Percentiles rank a stretch among this genome's conserved stretches.
Evolutionary conservation across 1,140 invertebrate species (phyloP).

Genomic region (Brachionus angularis): DNA sequence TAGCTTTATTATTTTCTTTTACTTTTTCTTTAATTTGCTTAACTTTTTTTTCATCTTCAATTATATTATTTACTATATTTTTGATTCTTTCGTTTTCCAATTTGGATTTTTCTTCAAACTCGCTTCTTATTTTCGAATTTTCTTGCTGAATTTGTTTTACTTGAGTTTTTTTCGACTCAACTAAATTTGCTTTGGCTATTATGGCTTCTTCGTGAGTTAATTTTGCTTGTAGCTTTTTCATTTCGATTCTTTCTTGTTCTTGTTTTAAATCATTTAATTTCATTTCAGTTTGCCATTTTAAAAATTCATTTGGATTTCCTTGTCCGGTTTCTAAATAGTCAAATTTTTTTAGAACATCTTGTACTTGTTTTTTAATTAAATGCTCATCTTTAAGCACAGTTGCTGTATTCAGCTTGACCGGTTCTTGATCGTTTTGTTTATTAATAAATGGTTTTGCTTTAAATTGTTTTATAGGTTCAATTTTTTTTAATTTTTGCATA

Average conservation of each 20-base stretch:
- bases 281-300: constrained; percentile 57
- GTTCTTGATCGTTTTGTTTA: constrained; percentile 49
- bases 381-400: constrained; percentile 56
- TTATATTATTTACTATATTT: constrained; percentile 48
- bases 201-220: constrained; percentile 59
- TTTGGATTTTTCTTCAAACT: constrained; percentile 25
- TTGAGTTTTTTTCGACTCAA: constrained; percentile 52
- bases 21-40: constrained; percentile 47
- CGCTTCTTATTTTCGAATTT: constrained; percentile 46
- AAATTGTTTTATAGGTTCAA: neutral
- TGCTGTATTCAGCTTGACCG: constrained; percentile 56
- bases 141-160: constrained; percentile 54
- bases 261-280: constrained; percentile 51
- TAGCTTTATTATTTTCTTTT: constrained; percentile 10
- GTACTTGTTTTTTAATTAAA: constrained; percentile 54
- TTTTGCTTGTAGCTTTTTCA: constrained; percentile 53
- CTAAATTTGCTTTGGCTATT: constrained; percentile 52
- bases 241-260: constrained; percentile 52
- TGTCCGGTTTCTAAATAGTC: constrained; percentile 53
- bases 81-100: constrained; percentile 12
- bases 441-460: constrained; percentile 38
- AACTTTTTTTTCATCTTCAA: constrained; percentile 55
- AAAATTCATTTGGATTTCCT: constrained; percentile 51
- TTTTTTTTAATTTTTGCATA: neutral
- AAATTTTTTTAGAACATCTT: constrained; percentile 46